Evolutionary conservation across 2,113 vertebrate genomes (phyloP).

Genomic region (Erythrolamprus reginae): DNA sequence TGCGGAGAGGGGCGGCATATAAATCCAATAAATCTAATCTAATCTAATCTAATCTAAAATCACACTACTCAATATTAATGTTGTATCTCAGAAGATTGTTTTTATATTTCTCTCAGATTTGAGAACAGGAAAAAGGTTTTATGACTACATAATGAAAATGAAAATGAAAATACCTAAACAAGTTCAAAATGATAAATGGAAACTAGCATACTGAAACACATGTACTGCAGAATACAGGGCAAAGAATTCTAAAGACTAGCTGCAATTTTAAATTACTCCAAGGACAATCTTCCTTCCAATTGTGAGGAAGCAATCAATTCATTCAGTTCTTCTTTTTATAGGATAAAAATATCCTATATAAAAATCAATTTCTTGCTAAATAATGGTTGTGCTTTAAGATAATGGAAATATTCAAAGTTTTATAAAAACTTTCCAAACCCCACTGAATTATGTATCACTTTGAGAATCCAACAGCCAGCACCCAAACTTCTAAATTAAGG

Average conservation of each 20-base stretch:
- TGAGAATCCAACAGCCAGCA: background rate
- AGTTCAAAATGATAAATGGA: background rate
- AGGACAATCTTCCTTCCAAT: background rate
- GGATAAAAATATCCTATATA: fast-evolving
- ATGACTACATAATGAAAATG: background rate
- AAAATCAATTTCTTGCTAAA: background rate
- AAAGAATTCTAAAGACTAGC: background rate
- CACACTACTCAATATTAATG: background rate
- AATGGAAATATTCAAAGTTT: background rate
- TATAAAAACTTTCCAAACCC: background rate
- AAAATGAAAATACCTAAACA: background rate
- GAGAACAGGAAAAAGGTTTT: background rate
- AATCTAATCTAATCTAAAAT: too few species aligned
- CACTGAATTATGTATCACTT: background rate
- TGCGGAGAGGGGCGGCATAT: too few species aligned
- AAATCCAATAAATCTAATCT: too few species aligned
- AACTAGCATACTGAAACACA: background rate
- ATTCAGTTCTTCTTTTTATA: background rate
- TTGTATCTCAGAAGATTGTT: background rate
- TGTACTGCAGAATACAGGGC: background rate
- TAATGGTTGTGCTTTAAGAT: background rate
- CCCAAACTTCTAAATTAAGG: background rate
- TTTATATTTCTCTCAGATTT: background rate
- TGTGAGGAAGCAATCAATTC: background rate
- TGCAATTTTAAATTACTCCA: background rate